A percentile compares a stretch with the other conserved stretches of the same genome.
phyloP scores from a whole-genome alignment of 2,113 vertebrate genomes.

The Sinosuthora webbiana region DNA sequence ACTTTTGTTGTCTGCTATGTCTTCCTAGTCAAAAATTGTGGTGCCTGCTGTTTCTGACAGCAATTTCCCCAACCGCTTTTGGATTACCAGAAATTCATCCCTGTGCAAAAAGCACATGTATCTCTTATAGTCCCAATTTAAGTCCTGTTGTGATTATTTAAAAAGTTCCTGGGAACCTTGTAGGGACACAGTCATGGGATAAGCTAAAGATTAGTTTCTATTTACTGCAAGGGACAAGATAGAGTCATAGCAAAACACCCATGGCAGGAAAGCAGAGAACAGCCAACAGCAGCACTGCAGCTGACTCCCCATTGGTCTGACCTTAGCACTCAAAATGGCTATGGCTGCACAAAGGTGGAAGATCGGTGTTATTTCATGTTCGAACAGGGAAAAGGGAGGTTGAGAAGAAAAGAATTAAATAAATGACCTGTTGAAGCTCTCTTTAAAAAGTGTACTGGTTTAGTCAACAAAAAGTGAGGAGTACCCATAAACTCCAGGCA shows the following conservation, averaged over 20 bases:
- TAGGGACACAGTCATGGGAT: not conserved
- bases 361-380: not conserved
- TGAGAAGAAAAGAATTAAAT: not conserved
- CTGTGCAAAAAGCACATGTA: not conserved
- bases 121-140: not conserved
- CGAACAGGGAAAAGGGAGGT: not conserved
- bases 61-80: not conserved
- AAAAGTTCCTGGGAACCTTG: not conserved
- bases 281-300: not conserved
- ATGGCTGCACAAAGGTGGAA: not conserved
- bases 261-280: not conserved
- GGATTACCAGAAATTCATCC: constrained; percentile 14
- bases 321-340: not conserved
- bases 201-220: constrained; percentile 36
- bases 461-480: not conserved
- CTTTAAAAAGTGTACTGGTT: not conserved
- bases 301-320: not conserved
- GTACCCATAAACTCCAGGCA: not conserved
- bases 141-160: constrained; percentile 5
- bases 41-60: not conserved
- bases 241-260: not conserved
- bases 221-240: constrained; percentile 17
- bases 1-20: not conserved
- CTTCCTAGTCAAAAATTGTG: not conserved
- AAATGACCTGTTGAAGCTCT: not conserved